A percentile compares a stretch with the other conserved stretches of the same genome.
Conservation (phyloP, 2,888 invertebrate species). For the Aporophyla lueneburgensis region DNA sequence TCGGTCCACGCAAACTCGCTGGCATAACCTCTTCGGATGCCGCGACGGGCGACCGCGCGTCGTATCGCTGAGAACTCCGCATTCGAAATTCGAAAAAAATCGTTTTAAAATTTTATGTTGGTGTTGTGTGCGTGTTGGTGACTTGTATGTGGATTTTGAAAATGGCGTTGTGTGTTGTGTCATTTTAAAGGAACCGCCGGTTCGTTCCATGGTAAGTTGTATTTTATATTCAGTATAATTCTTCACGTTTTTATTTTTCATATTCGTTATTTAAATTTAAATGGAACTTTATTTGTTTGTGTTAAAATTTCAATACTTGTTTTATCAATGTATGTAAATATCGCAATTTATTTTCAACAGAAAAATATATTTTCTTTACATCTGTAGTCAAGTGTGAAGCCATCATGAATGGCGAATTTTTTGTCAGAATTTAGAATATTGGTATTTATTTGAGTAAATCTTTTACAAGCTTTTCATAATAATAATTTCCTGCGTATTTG, state of each 20-base stretch:
- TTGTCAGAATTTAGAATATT: background rate
- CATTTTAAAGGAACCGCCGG: conserved; percentile 60
- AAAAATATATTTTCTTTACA: background rate
- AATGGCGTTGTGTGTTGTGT: conserved; percentile 65
- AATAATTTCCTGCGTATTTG: conserved; percentile 22
- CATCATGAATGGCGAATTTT: background rate
- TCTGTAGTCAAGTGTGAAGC: conserved; percentile 16
- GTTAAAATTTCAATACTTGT: background rate
- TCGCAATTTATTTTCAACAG: background rate
- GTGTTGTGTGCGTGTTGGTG: conserved; percentile 68
- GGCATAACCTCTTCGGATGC: conserved; percentile 78
- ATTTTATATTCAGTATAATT: conserved; percentile 17
- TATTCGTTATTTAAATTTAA: background rate
- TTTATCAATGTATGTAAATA: background rate
- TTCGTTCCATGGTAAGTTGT: conserved; percentile 70
- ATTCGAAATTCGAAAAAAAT: conserved; percentile 65
- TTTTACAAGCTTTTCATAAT: conserved; percentile 11
- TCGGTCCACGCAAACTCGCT: conserved; percentile 72
- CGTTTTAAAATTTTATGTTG: conserved; percentile 59
- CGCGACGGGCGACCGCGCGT: conserved; percentile 74
- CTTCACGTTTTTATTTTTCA: conserved; percentile 30
- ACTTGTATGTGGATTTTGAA: conserved; percentile 64
- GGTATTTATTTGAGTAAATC: conserved; percentile 15
- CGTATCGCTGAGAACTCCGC: conserved; percentile 56
- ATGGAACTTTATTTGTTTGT: background rate